Conservation (phyloP, 2,113 vertebrate genomes). For the Myiozetetes cayanensis region DNA sequence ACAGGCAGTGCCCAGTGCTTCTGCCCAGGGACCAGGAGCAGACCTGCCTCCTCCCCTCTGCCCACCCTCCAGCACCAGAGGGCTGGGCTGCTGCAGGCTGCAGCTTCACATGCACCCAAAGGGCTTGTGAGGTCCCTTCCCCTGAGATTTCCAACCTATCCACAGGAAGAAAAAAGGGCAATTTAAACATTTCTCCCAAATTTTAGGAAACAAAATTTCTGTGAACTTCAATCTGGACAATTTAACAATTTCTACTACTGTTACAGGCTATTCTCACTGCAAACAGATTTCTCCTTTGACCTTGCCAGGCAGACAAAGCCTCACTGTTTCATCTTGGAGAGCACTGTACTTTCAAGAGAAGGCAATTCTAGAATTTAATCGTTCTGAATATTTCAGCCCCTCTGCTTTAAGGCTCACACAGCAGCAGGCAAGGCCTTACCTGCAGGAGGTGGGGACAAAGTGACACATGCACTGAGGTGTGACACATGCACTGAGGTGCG, state of each 20-base stretch:
- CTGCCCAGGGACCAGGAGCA: background rate
- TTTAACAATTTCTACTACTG: background rate
- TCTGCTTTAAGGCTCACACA: background rate
- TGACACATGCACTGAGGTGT: background rate
- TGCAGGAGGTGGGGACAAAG: background rate
- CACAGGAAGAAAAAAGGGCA: background rate
- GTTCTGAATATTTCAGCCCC: background rate
- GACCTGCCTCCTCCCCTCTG: background rate
- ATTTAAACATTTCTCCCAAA: background rate
- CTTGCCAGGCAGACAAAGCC: background rate
- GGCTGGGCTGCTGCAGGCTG: background rate
- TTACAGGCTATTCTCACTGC: background rate
- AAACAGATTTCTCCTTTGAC: background rate
- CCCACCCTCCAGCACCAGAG: background rate
- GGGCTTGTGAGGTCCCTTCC: background rate
- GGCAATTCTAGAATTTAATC: background rate
- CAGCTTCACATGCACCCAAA: background rate
- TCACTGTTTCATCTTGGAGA: background rate
- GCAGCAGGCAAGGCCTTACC: background rate
- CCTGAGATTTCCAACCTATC: background rate
- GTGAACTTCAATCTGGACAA: background rate
- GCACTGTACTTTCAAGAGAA: background rate
- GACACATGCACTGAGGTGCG: background rate
- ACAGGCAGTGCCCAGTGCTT: background rate
- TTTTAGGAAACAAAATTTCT: background rate